Percentiles rank a stretch among this genome's conserved stretches.
Evolutionary conservation across 2,888 invertebrate genomes (phyloP).

Genomic region (Antheraea assamensis): DNA sequence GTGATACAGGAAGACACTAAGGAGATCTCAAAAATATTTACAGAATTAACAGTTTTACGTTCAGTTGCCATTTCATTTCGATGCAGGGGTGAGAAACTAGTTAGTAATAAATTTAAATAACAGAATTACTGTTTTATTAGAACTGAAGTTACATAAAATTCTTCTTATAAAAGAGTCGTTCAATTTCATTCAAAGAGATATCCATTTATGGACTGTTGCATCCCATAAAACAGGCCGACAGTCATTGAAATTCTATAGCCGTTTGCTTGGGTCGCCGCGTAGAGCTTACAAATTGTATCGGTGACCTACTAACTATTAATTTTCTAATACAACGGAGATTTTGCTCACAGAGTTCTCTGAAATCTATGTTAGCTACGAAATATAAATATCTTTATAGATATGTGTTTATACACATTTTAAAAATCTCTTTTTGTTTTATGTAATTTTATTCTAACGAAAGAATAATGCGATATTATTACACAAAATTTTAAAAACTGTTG

Average conservation of each 20-base stretch:
- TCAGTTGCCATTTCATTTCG: too few relatives aligned
- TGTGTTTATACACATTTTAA: not conserved
- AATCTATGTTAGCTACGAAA: not conserved
- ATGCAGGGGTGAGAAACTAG: too few relatives aligned
- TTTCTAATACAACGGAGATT: constrained; percentile 14
- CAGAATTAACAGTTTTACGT: too few relatives aligned
- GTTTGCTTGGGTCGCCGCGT: constrained; percentile 28
- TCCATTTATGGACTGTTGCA: constrained; percentile 37
- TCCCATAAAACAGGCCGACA: constrained; percentile 31
- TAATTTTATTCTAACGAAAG: not conserved
- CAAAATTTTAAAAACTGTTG: not conserved
- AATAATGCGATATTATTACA: not conserved
- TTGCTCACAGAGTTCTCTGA: not conserved
- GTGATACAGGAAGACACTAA: too few relatives aligned
- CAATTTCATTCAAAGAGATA: constrained; percentile 26
- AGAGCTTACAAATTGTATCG: constrained; percentile 37
- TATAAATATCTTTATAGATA: not conserved
- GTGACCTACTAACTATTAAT: constrained; percentile 28
- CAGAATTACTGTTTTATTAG: too few relatives aligned
- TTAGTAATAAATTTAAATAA: too few relatives aligned
- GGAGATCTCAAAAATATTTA: too few relatives aligned
- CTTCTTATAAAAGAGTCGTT: not conserved
- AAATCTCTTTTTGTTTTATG: not conserved
- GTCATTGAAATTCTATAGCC: constrained; percentile 37
- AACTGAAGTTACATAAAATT: not conserved